Conservation (phyloP, 2,797 vertebrate species). For the Cheirogaleus major region DNA sequence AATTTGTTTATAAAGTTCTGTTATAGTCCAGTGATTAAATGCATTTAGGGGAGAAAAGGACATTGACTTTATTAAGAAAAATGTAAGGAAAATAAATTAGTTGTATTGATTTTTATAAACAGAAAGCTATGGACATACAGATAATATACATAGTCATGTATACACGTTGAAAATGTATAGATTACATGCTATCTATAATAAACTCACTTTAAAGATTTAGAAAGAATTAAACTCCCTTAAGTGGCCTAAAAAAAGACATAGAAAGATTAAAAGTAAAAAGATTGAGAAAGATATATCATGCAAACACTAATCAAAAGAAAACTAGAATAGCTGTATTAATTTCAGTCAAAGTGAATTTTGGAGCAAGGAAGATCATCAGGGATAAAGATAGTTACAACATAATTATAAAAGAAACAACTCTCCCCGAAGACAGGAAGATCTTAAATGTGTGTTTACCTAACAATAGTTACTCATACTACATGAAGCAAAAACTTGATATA, state of each 20-base stretch:
- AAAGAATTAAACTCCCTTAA: background rate
- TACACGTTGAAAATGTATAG: background rate
- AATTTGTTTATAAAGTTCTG: background rate
- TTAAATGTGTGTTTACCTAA: background rate
- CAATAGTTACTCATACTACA: background rate
- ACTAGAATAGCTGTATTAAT: background rate
- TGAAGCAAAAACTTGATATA: background rate
- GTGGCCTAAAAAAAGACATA: background rate
- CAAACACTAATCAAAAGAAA: background rate
- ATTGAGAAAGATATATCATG: background rate
- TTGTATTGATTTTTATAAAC: background rate
- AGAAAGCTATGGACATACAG: background rate
- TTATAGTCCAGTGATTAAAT: background rate
- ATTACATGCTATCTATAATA: background rate
- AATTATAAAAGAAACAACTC: background rate
- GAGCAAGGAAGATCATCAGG: background rate
- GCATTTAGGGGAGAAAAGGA: background rate
- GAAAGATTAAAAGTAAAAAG: background rate
- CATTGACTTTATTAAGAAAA: background rate
- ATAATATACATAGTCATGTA: background rate
- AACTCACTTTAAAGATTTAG: background rate
- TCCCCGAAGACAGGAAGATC: background rate
- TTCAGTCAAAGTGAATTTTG: constrained; percentile 8
- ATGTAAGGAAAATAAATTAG: background rate
- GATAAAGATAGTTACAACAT: background rate